phyloP scores from a whole-genome alignment of 1,140 invertebrate species.

The Hylyphantes graminicola region DNA sequence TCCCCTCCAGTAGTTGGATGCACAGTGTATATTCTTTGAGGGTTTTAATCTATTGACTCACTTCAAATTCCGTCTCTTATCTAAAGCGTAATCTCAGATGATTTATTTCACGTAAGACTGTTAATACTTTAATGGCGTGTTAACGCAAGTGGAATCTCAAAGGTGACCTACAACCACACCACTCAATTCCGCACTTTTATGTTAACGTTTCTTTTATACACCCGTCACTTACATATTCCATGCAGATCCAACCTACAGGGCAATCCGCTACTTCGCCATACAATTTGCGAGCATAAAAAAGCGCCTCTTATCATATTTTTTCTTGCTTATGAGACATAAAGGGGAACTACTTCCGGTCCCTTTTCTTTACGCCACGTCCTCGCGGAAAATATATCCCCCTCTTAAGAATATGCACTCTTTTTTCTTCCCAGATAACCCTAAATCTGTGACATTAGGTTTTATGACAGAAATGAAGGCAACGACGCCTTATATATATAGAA shows the following conservation, averaged over 20 bases:
- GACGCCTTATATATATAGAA: conserved; percentile 36
- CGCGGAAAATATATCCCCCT: conserved; percentile 51
- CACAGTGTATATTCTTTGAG: too few relatives aligned
- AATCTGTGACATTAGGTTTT: conserved; percentile 57
- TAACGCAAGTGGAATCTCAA: conserved; percentile 39
- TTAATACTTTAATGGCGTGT: conserved; percentile 43
- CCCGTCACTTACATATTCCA: conserved; percentile 51
- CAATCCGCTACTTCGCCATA: conserved; percentile 53
- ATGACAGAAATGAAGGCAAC: conserved; percentile 60
- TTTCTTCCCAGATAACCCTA: conserved; percentile 47
- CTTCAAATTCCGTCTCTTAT: conserved; percentile 34
- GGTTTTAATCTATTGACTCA: background rate
- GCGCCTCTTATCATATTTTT: conserved; percentile 50
- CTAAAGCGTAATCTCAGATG: conserved; percentile 26
- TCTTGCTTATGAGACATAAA: conserved; percentile 46
- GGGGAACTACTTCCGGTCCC: conserved; percentile 42
- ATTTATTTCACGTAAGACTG: conserved; percentile 37
- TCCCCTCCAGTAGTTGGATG: too few relatives aligned
- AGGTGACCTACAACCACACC: conserved; percentile 39
- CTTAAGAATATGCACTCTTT: conserved; percentile 53
- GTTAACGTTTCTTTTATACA: conserved; percentile 46
- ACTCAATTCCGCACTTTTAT: conserved; percentile 33
- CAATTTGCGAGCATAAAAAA: conserved; percentile 57
- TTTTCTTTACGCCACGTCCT: background rate
- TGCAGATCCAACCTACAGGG: conserved; percentile 44